A percentile compares a stretch with the other conserved stretches of the same genome.
These are phyloP conservation scores for Amphiprion ocellaris DNA, from an alignment of 2,113 vertebrate genomes.

Conservation along the genomic window DNA sequence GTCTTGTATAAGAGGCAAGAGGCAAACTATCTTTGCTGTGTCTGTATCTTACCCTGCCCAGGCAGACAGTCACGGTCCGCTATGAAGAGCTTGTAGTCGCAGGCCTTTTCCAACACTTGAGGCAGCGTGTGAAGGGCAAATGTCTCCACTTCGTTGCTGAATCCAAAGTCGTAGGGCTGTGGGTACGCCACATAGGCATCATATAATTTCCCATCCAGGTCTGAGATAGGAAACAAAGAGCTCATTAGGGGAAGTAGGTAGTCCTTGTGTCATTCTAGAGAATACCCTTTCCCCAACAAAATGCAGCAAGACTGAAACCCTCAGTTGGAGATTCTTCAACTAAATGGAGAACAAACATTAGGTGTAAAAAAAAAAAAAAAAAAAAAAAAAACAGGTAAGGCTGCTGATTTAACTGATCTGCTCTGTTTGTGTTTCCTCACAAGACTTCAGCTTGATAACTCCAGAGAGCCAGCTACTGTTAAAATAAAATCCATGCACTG, in stretches of 20 bases:
- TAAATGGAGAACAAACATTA: no score
- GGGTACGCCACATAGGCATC: constrained; percentile 94
- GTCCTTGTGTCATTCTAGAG: neutral
- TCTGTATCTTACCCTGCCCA: constrained; percentile 87
- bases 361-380: no score
- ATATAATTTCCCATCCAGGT: constrained; percentile 90
- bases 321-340: neutral
- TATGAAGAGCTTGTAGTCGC: constrained; percentile 92
- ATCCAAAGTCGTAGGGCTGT: constrained; percentile 61
- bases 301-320: neutral
- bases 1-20: neutral
- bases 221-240: constrained; percentile 72
- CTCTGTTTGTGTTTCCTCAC: no score
- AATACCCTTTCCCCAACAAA: neutral
- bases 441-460: no score
- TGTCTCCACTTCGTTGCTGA: constrained; percentile 76
- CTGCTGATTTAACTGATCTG: no score
- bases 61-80: constrained; percentile 89
- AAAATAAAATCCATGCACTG: no score
- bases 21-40: neutral
- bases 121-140: constrained; percentile 88
- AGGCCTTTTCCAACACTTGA: constrained; percentile 89
- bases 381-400: no score
- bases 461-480: no score
- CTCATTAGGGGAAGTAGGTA: neutral